A percentile compares a stretch with the other conserved stretches of the same genome.
Conservation (phyloP, 2,797 vertebrate species). For the Spheniscus humboldti region DNA sequence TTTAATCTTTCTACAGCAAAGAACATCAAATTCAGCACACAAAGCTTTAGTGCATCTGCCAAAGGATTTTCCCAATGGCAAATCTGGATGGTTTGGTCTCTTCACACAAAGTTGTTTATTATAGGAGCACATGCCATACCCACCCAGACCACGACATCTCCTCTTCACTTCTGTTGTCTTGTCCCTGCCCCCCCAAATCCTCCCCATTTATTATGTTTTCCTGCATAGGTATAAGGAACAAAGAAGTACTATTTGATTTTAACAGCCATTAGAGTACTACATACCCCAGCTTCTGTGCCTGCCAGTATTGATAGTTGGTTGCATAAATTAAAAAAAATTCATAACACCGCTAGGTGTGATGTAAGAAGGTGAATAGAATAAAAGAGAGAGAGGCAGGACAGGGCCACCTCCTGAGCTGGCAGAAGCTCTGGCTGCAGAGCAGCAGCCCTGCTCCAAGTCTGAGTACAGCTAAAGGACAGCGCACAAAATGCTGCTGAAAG, state of each 20-base stretch:
- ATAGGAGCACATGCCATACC: fast-evolving
- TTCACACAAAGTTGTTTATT: not conserved
- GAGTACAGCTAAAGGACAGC: not conserved
- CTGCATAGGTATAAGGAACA: not conserved
- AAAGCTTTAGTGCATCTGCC: not conserved
- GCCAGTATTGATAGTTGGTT: not conserved
- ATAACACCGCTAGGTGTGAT: not conserved
- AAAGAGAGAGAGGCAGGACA: not conserved
- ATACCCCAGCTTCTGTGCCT: not conserved
- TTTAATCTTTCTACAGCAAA: not conserved
- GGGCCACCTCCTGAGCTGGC: not conserved
- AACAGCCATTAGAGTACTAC: not conserved
- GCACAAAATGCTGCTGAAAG: not conserved
- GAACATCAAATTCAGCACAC: not conserved
- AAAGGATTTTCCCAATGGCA: not conserved
- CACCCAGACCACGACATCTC: not conserved
- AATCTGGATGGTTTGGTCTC: not conserved
- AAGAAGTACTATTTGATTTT: not conserved
- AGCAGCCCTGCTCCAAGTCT: not conserved
- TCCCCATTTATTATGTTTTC: not conserved
- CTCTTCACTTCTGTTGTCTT: not conserved
- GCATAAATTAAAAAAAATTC: not conserved
- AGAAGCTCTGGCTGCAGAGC: not conserved
- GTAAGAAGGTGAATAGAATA: not conserved
- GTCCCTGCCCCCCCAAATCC: not conserved